Evolutionary conservation across 2,113 vertebrate species (phyloP).

Genomic region (Heliornis fulica): DNA sequence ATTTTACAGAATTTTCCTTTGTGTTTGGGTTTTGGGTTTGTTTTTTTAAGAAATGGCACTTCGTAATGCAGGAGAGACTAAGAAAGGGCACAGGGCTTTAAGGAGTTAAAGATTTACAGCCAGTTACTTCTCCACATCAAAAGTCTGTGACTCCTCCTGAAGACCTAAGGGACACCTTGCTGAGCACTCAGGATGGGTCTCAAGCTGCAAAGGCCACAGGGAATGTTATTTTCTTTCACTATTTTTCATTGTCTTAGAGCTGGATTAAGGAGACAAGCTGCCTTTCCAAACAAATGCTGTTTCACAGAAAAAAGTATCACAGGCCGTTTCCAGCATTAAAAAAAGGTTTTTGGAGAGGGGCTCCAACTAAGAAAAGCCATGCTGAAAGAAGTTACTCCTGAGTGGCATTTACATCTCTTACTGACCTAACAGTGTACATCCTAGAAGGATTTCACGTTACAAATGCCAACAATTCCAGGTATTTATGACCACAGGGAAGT

Average conservation of each 20-base stretch:
- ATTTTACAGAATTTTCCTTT: background rate
- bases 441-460: background rate
- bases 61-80: background rate
- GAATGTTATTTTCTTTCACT: background rate
- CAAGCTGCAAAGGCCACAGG: rapidly evolving
- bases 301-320: background rate
- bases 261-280: background rate
- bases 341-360: background rate
- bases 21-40: background rate
- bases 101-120: background rate
- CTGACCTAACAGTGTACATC: background rate
- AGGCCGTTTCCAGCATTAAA: background rate
- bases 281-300: background rate
- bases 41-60: background rate
- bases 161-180: background rate
- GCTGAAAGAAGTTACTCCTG: background rate
- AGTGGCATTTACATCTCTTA: background rate
- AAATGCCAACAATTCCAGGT: slow-evolving; percentile 6
- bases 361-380: background rate
- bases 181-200: background rate
- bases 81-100: background rate
- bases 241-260: background rate
- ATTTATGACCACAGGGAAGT: background rate
- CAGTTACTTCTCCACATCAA: background rate
- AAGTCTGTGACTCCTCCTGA: background rate